phyloP scores from a whole-genome alignment of 2,797 vertebrate species.

The Xenops minutus region DNA sequence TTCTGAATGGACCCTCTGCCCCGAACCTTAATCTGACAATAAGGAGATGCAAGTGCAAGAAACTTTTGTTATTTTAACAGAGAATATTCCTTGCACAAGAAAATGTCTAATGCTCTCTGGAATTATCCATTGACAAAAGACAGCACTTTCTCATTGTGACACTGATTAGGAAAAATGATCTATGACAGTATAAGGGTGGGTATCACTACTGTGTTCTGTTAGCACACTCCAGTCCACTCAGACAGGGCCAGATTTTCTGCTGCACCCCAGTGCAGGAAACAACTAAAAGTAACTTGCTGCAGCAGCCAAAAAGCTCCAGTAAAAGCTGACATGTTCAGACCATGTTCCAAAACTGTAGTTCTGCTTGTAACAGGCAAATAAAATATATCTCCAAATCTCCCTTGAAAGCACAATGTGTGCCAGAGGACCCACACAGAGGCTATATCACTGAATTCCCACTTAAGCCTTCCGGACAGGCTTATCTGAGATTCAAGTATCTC shows the following conservation, averaged over 20 bases:
- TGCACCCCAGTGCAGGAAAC: neutral
- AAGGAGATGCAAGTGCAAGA: neutral
- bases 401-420: neutral
- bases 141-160: neutral
- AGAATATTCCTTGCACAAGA: neutral
- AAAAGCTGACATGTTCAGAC: neutral
- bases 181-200: neutral
- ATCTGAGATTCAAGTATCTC: neutral
- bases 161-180: neutral
- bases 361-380: neutral
- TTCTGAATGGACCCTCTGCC: neutral
- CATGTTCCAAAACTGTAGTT: neutral
- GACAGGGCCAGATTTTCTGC: neutral
- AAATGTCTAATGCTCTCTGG: neutral
- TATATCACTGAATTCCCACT: neutral
- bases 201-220: neutral
- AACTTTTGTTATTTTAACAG: neutral
- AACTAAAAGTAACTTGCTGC: neutral
- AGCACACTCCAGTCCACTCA: neutral
- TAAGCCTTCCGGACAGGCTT: neutral
- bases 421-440: neutral
- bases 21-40: neutral
- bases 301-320: neutral
- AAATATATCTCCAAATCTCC: neutral
- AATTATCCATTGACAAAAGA: neutral